Base-by-base conservation (phyloP, 2,888 invertebrate genomes). In the Drosophila macrospina region DNA sequence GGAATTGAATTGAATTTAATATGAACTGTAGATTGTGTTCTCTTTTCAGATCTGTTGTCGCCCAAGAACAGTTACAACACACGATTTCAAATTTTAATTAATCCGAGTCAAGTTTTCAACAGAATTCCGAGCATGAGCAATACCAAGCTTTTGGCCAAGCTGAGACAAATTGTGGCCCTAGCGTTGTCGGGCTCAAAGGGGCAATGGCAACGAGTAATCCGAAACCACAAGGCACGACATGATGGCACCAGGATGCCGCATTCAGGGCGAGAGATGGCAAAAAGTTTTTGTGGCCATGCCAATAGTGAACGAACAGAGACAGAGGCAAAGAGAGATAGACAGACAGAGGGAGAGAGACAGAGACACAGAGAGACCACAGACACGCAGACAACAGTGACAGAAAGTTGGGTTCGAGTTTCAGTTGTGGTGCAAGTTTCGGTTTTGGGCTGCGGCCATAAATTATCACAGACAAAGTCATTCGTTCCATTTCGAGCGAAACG, bases 381-480 rank as follows among this genome's bases (percentile, higher is more conserved):
- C 54, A 34, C 32, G 45, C 44, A 62, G 42, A 42, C 36, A 72
- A 51, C 80, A 88, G 64, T 69, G 77, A 82, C 83, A 86, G 81
- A 78, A 80, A 73, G 86, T 79, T 74, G 63, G 63, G 63, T 71
- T 82, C 61, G 69, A 80, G 84, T 74, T 78, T 65, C 72, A 64
- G 61, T 64, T 60, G 73, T 63, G 74, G 61, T 76, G 67, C 79
- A 79, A 79, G 77, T 47, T 47, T 47, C 34, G 41, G 69, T 57
- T 72, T 55, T 51, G 60, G 59, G 52, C 68, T 75, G 83, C 51
- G 77, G 80, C 80, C 88, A 85, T 90, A 88, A 90, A 90, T 89
- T 86, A 90, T 74, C 74, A 75, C 79, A 77, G 85, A 90, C 90
- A 88, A 89, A 90, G 90, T 90, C 82, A 89, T 90, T 85, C 86